phyloP scores from a whole-genome alignment of 2,888 invertebrate genomes.

The Lasioglossum malachurum region DNA sequence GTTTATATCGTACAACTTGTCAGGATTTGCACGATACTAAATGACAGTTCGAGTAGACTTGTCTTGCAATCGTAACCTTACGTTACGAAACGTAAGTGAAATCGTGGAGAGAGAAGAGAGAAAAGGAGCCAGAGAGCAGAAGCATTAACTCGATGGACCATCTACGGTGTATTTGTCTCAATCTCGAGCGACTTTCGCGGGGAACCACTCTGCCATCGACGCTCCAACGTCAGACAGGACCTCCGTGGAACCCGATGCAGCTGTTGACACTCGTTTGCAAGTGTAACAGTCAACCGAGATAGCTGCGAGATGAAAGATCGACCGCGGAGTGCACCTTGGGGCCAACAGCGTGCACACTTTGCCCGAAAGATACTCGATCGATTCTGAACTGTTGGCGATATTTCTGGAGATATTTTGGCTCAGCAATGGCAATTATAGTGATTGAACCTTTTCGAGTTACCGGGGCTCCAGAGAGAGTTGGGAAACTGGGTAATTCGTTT shows the following conservation, averaged over 20 bases:
- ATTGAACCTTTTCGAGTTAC: not conserved
- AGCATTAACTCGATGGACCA: constrained; percentile 56
- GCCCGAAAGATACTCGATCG: not conserved
- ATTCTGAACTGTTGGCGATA: not conserved
- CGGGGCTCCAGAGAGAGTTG: not conserved
- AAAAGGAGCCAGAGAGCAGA: not conserved
- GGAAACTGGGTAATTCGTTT: not conserved
- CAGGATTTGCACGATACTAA: no score
- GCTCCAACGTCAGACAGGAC: not conserved
- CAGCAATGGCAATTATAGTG: not conserved
- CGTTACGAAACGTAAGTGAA: not conserved
- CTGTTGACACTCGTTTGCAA: not conserved
- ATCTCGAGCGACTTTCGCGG: constrained; percentile 15
- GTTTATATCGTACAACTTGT: no score
- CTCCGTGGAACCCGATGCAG: not conserved
- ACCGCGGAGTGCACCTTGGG: not conserved
- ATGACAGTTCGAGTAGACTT: no score
- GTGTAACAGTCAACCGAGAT: constrained; percentile 6
- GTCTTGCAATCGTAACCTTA: not conserved
- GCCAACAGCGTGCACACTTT: not conserved
- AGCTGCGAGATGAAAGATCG: not conserved
- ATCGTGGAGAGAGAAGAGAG: not conserved
- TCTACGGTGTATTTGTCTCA: constrained; percentile 53
- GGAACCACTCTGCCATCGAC: constrained; percentile 5
- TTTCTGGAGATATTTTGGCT: not conserved